Evolutionary conservation across 2,888 invertebrate species (phyloP).

Genomic region (Macaria notata): DNA sequence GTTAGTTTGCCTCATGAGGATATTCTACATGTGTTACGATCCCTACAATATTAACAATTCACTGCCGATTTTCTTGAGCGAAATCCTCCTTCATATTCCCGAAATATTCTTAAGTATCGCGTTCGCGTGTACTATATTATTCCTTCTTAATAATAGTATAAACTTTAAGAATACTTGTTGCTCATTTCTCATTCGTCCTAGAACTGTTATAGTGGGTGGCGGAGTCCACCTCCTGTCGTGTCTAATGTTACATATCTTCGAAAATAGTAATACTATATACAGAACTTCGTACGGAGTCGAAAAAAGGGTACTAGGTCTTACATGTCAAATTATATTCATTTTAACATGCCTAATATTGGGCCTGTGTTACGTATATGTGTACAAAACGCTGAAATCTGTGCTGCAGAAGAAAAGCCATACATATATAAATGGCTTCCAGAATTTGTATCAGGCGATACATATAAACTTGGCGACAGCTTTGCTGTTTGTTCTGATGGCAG

Average conservation of each 20-base stretch:
- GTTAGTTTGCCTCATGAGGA: slow-evolving; percentile 90
- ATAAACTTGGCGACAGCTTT: slow-evolving; percentile 94
- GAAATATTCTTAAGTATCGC: slow-evolving; percentile 94
- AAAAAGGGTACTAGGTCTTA: slow-evolving; percentile 86
- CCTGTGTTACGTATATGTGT: slow-evolving; percentile 92
- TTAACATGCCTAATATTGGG: slow-evolving; percentile 92
- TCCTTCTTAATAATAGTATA: slow-evolving; percentile 90
- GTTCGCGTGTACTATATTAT: slow-evolving; percentile 93
- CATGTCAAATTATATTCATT: slow-evolving; percentile 93
- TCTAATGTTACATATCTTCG: slow-evolving; percentile 90
- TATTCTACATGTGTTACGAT: slow-evolving; percentile 94
- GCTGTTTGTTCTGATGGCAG: slow-evolving; percentile 91
- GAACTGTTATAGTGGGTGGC: slow-evolving; percentile 90
- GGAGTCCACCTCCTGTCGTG: slow-evolving; percentile 90
- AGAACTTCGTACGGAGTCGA: slow-evolving; percentile 72
- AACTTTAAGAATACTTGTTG: slow-evolving; percentile 87
- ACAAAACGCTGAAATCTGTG: slow-evolving; percentile 88
- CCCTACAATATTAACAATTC: slow-evolving; percentile 94
- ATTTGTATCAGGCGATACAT: slow-evolving; percentile 93
- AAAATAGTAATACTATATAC: slow-evolving; percentile 80
- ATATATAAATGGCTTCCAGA: slow-evolving; percentile 89
- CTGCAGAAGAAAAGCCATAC: slow-evolving; percentile 90
- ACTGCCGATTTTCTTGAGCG: slow-evolving; percentile 89
- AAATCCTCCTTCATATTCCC: slow-evolving; percentile 91
- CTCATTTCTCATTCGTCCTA: slow-evolving; percentile 88